These are phyloP conservation scores for Anolis carolinensis DNA, from an alignment of 2,113 vertebrate genomes.

Conservation along the genomic window DNA sequence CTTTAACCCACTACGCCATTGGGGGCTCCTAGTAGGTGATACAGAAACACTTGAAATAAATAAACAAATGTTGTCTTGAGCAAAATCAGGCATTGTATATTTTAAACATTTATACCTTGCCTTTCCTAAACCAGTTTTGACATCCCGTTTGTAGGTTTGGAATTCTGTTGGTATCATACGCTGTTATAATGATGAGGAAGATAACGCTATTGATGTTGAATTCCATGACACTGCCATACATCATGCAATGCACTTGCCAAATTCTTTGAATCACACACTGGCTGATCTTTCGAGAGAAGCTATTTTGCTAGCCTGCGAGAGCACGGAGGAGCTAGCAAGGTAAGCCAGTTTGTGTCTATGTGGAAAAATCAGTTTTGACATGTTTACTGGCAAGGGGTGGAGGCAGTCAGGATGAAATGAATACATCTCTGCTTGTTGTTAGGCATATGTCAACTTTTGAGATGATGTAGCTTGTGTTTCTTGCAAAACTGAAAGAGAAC, in stretches of 20 bases:
- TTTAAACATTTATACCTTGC: not conserved
- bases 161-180: slow-evolving; percentile 93
- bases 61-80: not conserved
- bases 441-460: not conserved
- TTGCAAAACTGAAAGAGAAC: not conserved
- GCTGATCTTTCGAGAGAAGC: slow-evolving; percentile 91
- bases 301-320: slow-evolving; percentile 87
- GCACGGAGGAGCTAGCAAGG: slow-evolving; percentile 90
- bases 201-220: slow-evolving; percentile 94
- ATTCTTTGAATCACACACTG: slow-evolving; percentile 88
- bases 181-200: slow-evolving; percentile 94
- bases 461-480: not conserved
- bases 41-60: too few species aligned
- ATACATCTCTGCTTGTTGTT: not conserved
- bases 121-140: not conserved
- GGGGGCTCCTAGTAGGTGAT: too few species aligned
- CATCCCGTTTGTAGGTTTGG: slow-evolving; percentile 83
- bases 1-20: too few species aligned
- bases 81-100: not conserved
- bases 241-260: slow-evolving; percentile 92
- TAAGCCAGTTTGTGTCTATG: slow-evolving; percentile 48
- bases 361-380: not conserved
- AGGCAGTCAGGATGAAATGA: not conserved
- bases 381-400: not conserved
- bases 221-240: slow-evolving; percentile 94